Conservation (phyloP, 2,797 vertebrate genomes). For the Arremon brunneinucha region DNA sequence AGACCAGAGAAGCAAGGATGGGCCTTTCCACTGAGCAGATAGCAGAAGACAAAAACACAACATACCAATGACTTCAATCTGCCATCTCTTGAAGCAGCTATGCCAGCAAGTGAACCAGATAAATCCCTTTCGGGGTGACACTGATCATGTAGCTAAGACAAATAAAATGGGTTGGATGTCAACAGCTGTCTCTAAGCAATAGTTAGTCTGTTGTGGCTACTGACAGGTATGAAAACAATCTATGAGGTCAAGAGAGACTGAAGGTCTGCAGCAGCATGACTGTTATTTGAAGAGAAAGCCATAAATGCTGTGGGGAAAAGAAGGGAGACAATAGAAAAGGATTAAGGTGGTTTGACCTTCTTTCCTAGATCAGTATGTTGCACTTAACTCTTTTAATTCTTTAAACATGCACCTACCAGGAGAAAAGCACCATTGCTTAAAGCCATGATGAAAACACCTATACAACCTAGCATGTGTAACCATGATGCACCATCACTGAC, state of each 20-base stretch:
- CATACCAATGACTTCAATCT: not conserved
- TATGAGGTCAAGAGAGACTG: not conserved
- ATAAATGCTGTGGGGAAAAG: not conserved
- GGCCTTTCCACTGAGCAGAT: not conserved
- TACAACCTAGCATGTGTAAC: not conserved
- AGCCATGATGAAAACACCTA: not conserved
- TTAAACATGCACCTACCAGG: not conserved
- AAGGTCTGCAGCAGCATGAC: not conserved
- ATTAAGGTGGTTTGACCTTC: not conserved
- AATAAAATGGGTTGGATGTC: slow-evolving; percentile 6
- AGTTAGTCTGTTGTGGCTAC: not conserved
- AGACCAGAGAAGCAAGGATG: not conserved
- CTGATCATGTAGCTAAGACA: not conserved
- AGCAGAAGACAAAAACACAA: not conserved
- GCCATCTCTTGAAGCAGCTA: not conserved
- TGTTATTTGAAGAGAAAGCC: not conserved
- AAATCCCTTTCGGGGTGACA: slow-evolving; percentile 2
- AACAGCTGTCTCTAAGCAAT: slow-evolving; percentile 13
- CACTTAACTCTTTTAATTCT: not conserved
- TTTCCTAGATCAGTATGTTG: not conserved
- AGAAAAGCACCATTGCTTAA: not conserved
- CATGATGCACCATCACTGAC: not conserved
- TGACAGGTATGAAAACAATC: not conserved
- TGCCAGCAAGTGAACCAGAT: not conserved
- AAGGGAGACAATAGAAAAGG: not conserved